These are phyloP conservation scores for Petrocephalus zakoni DNA, from an alignment of 2,113 vertebrate genomes.

Conservation along the genomic window DNA sequence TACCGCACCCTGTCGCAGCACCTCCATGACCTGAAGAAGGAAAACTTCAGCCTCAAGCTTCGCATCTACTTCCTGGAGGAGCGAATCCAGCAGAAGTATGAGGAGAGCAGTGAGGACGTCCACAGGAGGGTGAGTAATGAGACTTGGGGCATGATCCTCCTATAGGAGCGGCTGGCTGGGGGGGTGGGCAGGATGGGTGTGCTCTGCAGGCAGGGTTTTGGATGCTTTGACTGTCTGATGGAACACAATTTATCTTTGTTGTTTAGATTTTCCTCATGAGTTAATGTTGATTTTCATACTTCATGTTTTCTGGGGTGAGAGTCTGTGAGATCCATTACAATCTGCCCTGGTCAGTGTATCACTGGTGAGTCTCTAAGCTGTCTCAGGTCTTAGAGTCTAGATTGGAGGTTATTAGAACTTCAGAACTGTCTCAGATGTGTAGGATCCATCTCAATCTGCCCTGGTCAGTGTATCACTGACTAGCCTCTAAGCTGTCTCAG, in stretches of 20 bases:
- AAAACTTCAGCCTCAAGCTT: constrained; percentile 98
- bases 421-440: neutral
- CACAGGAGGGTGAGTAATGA: constrained; percentile 73
- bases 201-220: neutral
- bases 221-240: neutral
- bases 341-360: neutral
- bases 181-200: neutral
- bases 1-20: constrained; percentile 95
- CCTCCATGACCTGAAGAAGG: constrained; percentile 96
- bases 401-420: too few relatives aligned
- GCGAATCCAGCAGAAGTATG: constrained; percentile 84
- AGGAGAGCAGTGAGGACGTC: constrained; percentile 74
- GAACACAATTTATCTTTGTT: neutral
- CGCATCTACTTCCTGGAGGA: constrained; percentile 98
- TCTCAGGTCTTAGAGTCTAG: too few relatives aligned
- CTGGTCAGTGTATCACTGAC: too few relatives aligned
- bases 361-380: neutral
- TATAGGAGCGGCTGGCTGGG: neutral
- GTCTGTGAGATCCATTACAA: neutral
- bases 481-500: neutral
- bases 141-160: accelerated
- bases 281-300: neutral
- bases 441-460: too few relatives aligned
- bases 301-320: neutral
- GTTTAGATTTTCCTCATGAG: neutral